phyloP scores from a whole-genome alignment of 2,888 invertebrate species.

The Panopea generosa region DNA sequence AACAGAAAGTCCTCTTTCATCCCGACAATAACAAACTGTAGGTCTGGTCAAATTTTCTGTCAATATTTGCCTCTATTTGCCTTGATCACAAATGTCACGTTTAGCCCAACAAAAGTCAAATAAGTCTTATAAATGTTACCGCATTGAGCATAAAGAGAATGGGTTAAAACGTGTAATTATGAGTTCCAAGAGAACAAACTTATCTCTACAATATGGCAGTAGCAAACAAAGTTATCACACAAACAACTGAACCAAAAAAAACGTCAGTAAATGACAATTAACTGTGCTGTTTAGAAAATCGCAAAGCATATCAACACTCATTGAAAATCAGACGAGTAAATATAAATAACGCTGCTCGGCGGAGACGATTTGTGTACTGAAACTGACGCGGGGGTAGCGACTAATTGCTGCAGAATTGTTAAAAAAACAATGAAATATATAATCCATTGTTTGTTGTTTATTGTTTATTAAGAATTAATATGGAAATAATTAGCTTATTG shows the following conservation, averaged over 20 bases:
- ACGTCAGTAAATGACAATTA: constrained; percentile 23
- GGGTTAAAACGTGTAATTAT: constrained; percentile 44
- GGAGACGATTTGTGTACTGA: too few relatives aligned
- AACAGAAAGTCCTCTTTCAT: too few relatives aligned
- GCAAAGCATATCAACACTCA: background rate
- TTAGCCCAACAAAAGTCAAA: too few relatives aligned
- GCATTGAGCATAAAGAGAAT: constrained; percentile 1
- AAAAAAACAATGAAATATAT: too few relatives aligned
- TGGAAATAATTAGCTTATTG: too few relatives aligned
- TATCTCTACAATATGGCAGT: constrained; percentile 31
- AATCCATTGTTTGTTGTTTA: too few relatives aligned
- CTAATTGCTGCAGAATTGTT: too few relatives aligned
- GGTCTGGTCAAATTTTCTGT: constrained; percentile 1
- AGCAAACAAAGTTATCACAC: constrained; percentile 36
- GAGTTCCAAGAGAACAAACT: constrained; percentile 28
- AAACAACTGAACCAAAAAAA: constrained; percentile 36
- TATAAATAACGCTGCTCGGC: too few relatives aligned
- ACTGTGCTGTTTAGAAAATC: constrained; percentile 19
- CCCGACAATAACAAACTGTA: background rate
- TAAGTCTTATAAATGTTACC: too few relatives aligned
- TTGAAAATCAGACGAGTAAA: background rate
- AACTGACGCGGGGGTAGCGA: too few relatives aligned
- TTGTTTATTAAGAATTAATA: too few relatives aligned
- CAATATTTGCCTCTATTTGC: background rate
- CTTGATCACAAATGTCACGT: too few relatives aligned